Base-by-base conservation (phyloP, 1,140 invertebrate species). In the Macrostomum lignano region DNA sequence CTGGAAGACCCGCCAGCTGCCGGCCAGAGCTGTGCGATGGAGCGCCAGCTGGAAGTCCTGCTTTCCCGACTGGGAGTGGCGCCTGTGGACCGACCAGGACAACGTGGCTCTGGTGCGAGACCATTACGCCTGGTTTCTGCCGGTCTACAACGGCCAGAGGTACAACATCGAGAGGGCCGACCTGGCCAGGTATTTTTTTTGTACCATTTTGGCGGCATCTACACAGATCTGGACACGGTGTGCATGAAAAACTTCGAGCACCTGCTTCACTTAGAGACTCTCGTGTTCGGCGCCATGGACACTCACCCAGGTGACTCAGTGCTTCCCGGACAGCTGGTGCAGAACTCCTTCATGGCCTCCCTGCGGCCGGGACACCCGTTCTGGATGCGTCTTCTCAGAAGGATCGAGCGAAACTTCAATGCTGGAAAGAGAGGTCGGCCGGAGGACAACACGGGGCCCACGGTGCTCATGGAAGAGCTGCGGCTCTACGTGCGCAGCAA, bases 221-320 rank as follows among this genome's bases (percentile, higher is more conserved):
- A 28, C 9, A 28, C 26, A 28, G 26, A 28, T 9, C 26, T 28
- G 4, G 26, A 28, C 26, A 28, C 15, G 15, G 26, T 15, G 19
- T 28, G 26, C 9, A 14, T 28, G 3, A 28, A 28, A 9, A 14
- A 14, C 7, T 28, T 28, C 19, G 26, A 28, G 9, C 3, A 28
- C 19, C 9, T 28, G 3, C 26, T 28, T 3, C 26, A 28, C 15
- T 15, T 15, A 15, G 15, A 28, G 15, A 5, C 26, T 15, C 19
- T 28, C 7, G 26, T 28, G 19, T 28, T 28, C 19, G 26, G 26
- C 15, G 26, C 26, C 26, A 28, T 28, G 26, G 19, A 28, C 7
- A 17, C 14, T 28, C 26, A 28, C 7, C 19, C 26, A 3, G 19
- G 15, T 14, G 26, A 17, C 3, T 15, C 26, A 3, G 19, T 14